Base-by-base conservation (phyloP, 1,140 invertebrate genomes). In the Drosophila repletoides region DNA sequence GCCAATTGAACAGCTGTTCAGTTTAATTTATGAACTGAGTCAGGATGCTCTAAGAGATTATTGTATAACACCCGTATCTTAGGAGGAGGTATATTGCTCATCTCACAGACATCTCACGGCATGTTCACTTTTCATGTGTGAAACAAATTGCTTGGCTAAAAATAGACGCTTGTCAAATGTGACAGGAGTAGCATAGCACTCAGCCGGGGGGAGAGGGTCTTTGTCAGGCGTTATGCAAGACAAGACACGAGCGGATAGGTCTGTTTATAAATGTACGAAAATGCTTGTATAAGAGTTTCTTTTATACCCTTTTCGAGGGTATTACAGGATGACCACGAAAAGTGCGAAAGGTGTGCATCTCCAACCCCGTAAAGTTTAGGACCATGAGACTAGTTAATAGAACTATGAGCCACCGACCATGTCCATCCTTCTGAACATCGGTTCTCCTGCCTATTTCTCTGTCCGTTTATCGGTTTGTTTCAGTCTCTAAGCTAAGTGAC, bases 131-230 rank as follows among this genome's bases (percentile, higher is more conserved):
- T 17, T 28, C 15, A 48, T 19, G 24, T 26, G 38, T 31, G n/a
- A 10, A 5, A 22, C n/a, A 33, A 58, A 48, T 10, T 65, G 53
- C 40, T 67, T 22, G 29, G 31, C 19, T 61, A 52, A 38, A 61
- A 67, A 67, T 67, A 67, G 10, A 21, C 17, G 24, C 46, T 4
- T 67, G 64, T 67, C 56, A 61, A 61, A 67, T 31, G 49, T 67
- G 64, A 67, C 56, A 61, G 56, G 9, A 24, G 14, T n/a, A 31
- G 45, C 9, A 15, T 31, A 12, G 36, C 24, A 22, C 4, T 17
- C 40, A 21, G 12, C 24, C 45, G 21, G 19, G 29, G 36, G 24
- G 22, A 15, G 19, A 24, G 36, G 24, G 22, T 36, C 38, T 33
- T 10, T 29, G 46, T 7, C 31, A 7, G 26, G 6, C 15, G 17